Evolutionary conservation across 2,888 invertebrate genomes (phyloP).

Genomic region (Microplitis deprimator): DNA sequence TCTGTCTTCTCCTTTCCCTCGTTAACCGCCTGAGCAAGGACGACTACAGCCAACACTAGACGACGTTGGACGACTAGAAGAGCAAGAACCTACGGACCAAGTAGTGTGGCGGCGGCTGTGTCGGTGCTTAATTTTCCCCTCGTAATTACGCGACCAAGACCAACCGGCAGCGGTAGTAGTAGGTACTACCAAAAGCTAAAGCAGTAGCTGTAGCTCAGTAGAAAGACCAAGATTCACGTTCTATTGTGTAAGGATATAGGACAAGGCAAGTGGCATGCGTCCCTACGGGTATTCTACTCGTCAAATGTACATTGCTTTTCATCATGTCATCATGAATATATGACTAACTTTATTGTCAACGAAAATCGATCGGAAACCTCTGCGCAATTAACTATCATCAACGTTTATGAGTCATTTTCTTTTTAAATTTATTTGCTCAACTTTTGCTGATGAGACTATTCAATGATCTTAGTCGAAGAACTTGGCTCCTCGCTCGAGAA

Average conservation of each 20-base stretch:
- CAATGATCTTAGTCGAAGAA: too few species aligned
- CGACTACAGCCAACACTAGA: conserved; percentile 13
- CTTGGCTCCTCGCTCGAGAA: too few species aligned
- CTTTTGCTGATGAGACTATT: too few species aligned
- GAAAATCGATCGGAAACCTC: conserved; percentile 32
- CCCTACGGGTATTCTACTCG: conserved; percentile 24
- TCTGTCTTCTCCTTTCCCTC: conserved; percentile 51
- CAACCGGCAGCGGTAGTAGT: not conserved
- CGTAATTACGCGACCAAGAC: conserved; percentile 70
- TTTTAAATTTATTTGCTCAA: too few species aligned
- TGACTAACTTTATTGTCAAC: too few species aligned
- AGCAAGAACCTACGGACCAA: conserved; percentile 61
- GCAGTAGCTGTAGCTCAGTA: not conserved
- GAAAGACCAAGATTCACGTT: conserved; percentile 50
- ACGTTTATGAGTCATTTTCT: conserved; percentile 50
- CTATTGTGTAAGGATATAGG: conserved; percentile 52
- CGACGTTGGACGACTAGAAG: conserved; percentile 4
- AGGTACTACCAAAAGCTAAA: not conserved
- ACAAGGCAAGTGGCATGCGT: conserved; percentile 54
- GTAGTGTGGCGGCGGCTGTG: conserved; percentile 63
- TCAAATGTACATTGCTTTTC: conserved; percentile 24
- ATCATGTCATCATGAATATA: not conserved
- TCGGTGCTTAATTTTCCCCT: conserved; percentile 72
- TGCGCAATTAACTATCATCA: conserved; percentile 45
- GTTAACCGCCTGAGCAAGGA: conserved; percentile 48